Evolutionary conservation across 2,113 vertebrate species (phyloP).

Genomic region (Tonatia bakeri): DNA sequence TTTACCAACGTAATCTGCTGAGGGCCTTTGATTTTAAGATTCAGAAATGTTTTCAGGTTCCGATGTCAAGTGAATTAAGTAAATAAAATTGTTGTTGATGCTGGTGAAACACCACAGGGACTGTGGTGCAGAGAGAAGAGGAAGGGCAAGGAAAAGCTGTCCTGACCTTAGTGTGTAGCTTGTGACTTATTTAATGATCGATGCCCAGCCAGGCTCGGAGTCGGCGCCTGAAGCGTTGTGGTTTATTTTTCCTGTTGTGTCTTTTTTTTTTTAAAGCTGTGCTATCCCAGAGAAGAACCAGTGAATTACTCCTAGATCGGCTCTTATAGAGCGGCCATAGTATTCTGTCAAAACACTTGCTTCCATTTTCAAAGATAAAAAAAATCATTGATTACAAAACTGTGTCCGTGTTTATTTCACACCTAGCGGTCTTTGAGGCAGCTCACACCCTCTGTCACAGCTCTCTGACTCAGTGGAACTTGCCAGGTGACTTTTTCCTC

Average conservation of each 20-base stretch:
- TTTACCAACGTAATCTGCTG: conserved; percentile 34
- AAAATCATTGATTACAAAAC: conserved; percentile 79
- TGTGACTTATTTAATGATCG: conserved; percentile 73
- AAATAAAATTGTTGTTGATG: not conserved
- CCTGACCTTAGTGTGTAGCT: conserved; percentile 28
- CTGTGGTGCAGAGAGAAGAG: not conserved
- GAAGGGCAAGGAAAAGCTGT: not conserved
- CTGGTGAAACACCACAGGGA: not conserved
- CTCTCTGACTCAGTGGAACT: not conserved
- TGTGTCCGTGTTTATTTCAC: conserved; percentile 61
- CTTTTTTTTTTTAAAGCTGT: conserved; percentile 37
- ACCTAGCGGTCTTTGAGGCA: not conserved
- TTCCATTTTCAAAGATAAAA: conserved; percentile 83
- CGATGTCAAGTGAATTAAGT: conserved; percentile 38
- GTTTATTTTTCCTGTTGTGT: not conserved
- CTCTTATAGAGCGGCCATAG: conserved; percentile 83
- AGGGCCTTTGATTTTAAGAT: conserved; percentile 29
- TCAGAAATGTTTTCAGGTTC: conserved; percentile 51
- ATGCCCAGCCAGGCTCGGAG: conserved; percentile 71
- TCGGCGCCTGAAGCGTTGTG: conserved; percentile 69
- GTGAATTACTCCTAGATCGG: conserved; percentile 70
- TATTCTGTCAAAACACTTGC: conserved; percentile 80
- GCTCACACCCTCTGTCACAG: too few relatives aligned
- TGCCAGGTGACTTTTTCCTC: not conserved
- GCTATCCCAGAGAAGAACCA: conserved; percentile 74